Conservation (phyloP, 1,140 invertebrate species). For the Cotesia chilonis region DNA sequence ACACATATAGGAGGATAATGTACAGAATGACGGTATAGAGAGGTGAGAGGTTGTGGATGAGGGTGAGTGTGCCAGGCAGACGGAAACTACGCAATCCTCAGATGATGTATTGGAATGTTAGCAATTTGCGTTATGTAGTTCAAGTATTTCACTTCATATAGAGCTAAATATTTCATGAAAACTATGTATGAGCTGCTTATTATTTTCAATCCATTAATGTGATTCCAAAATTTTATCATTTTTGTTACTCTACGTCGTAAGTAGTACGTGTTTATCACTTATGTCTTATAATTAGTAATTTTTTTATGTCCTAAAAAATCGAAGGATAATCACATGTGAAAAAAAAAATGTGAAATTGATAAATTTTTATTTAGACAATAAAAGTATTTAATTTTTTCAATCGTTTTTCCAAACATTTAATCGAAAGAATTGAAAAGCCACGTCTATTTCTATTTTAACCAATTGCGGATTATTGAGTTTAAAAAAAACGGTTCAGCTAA, state of each 20-base stretch:
- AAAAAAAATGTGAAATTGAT: too few species aligned
- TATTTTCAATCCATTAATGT: neutral
- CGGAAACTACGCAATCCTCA: slow-evolving; percentile 57
- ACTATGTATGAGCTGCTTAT: slow-evolving; percentile 29
- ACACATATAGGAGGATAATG: neutral
- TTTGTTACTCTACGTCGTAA: too few species aligned
- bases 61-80: slow-evolving; percentile 31
- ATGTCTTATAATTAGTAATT: too few species aligned
- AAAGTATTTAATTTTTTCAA: too few species aligned
- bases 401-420: too few species aligned
- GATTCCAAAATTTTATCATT: too few species aligned
- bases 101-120: slow-evolving; percentile 60
- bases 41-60: neutral
- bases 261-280: too few species aligned
- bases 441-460: neutral
- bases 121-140: slow-evolving; percentile 56
- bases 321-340: too few species aligned
- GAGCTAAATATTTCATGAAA: slow-evolving; percentile 41
- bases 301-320: too few species aligned
- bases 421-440: too few species aligned
- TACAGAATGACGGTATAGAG: neutral
- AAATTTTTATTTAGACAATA: too few species aligned
- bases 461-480: neutral
- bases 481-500: slow-evolving; percentile 15
- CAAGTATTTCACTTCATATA: slow-evolving; percentile 47